Percentiles rank a stretch among this genome's conserved stretches.
Conservation (phyloP, 1,140 invertebrate genomes). For the Drosophila yakuba region DNA sequence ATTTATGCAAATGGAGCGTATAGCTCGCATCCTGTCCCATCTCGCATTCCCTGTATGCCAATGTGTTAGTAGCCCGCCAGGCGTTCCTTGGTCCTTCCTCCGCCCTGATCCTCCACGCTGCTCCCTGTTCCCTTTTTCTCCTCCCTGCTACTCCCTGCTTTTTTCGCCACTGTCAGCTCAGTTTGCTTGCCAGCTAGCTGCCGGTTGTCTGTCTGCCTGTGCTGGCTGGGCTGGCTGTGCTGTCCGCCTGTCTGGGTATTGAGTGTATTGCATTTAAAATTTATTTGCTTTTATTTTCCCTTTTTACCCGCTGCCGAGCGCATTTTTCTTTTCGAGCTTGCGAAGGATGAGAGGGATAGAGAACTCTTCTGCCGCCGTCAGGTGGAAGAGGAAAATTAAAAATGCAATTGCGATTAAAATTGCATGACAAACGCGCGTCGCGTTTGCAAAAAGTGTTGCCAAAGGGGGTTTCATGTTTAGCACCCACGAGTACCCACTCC, state of each 20-base stretch:
- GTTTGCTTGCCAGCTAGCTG: conserved; percentile 63
- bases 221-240: neutral
- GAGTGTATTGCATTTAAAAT: conserved; percentile 83
- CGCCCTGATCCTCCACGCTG: neutral
- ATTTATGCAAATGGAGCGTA: conserved; percentile 75
- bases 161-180: conserved; percentile 31
- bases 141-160: neutral
- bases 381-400: conserved; percentile 82
- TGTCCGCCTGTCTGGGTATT: conserved; percentile 60
- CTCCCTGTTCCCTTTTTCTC: neutral
- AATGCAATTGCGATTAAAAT: conserved; percentile 83
- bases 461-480: conserved; percentile 68
- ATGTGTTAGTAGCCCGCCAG: conserved; percentile 62
- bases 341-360: neutral
- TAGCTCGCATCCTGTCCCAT: conserved; percentile 58
- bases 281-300: conserved; percentile 78
- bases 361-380: conserved; percentile 45
- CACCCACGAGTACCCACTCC: conserved; percentile 1
- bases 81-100: conserved; percentile 11
- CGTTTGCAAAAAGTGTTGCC: conserved; percentile 58
- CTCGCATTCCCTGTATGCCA: conserved; percentile 59
- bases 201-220: conserved; percentile 30
- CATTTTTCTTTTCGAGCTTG: conserved; percentile 58
- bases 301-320: conserved; percentile 31
- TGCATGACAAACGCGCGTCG: conserved; percentile 80